Evolutionary conservation across 2,888 invertebrate species (phyloP).

Genomic region (Caenorhabditis zanzibari): DNA sequence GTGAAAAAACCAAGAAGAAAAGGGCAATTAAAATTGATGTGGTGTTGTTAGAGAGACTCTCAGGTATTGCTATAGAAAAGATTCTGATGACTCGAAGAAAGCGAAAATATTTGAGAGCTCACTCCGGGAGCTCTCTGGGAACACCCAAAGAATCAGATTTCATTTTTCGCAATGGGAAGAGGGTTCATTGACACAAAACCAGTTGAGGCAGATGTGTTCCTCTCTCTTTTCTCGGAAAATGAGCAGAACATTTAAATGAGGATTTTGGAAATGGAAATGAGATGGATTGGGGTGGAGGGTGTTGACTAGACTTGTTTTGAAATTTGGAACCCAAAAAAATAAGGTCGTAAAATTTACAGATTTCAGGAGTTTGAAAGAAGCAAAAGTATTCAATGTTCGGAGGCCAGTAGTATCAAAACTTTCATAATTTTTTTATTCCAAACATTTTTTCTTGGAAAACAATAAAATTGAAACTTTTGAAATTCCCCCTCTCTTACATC

Average conservation of each 20-base stretch:
- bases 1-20: conserved; percentile 14
- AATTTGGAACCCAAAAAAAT: no score
- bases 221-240: background rate
- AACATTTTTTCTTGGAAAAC: no score
- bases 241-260: conserved; percentile 10
- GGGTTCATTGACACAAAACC: background rate
- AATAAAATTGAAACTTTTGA: no score
- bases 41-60: conserved; percentile 11
- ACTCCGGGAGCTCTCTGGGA: conserved; percentile 21
- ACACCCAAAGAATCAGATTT: conserved; percentile 21
- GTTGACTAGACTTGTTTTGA: background rate
- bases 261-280: conserved; percentile 20
- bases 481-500: no score
- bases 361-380: no score
- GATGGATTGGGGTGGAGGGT: conserved; percentile 15
- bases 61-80: conserved; percentile 14
- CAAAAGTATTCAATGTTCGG: no score
- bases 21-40: conserved; percentile 5
- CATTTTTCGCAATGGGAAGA: conserved; percentile 12
- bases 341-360: no score
- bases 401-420: no score
- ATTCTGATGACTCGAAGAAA: conserved; percentile 24
- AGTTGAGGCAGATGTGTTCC: background rate
- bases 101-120: conserved; percentile 44
- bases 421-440: no score